phyloP scores from a whole-genome alignment of 2,888 invertebrate genomes.

The Nymphalis c-album region DNA sequence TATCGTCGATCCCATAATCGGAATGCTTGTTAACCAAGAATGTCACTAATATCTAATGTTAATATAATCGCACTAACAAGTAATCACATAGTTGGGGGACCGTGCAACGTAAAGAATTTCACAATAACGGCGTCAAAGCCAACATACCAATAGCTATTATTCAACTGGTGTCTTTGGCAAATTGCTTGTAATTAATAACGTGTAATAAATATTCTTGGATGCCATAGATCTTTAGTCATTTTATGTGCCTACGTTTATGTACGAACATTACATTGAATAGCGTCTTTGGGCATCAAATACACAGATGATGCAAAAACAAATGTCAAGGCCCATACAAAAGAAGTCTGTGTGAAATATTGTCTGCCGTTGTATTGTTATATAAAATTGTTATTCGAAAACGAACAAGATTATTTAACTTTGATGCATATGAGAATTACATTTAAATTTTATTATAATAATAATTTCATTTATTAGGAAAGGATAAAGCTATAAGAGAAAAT shows the following conservation, averaged over 20 bases:
- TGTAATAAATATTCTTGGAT: slow-evolving; percentile 33
- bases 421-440: too few relatives aligned
- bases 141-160: slow-evolving; percentile 39
- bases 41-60: slow-evolving; percentile 28
- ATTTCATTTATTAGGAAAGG: too few relatives aligned
- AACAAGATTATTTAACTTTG: too few relatives aligned
- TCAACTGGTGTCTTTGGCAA: slow-evolving; percentile 36
- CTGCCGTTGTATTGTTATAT: too few relatives aligned
- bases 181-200: slow-evolving; percentile 36
- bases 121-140: slow-evolving; percentile 38
- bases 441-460: too few relatives aligned
- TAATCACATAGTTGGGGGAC: slow-evolving; percentile 25
- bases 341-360: too few relatives aligned
- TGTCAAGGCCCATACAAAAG: too few relatives aligned
- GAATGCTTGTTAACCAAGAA: slow-evolving; percentile 20
- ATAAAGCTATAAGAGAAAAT: too few relatives aligned
- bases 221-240: slow-evolving; percentile 5
- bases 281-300: too few relatives aligned
- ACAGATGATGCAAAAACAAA: too few relatives aligned
- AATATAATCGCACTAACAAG: slow-evolving; percentile 26
- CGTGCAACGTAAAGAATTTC: slow-evolving; percentile 38
- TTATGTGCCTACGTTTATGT: background rate
- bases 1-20: background rate
- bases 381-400: too few relatives aligned
- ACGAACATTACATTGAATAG: too few relatives aligned